Evolutionary conservation across 1,140 invertebrate genomes (phyloP), one percentile per base, ranked within the genome.

Genomic region (Musca vetustissima): DNA sequence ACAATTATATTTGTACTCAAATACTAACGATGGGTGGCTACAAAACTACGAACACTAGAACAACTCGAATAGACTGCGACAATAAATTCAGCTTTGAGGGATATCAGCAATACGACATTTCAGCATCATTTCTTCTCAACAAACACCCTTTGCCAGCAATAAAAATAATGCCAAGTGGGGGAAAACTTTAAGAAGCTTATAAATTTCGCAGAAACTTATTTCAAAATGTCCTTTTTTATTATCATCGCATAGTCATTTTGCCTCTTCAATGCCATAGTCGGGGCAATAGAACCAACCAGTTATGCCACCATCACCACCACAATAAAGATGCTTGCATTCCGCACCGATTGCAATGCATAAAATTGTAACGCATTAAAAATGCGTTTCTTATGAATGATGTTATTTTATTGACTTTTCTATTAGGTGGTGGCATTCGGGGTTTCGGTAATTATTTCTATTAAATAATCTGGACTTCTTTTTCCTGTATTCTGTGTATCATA

Each of bases 171-270:
- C 36, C 6, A 43, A 6, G n/a, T n/a, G n/a, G n/a, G 36, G 36
- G 36, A 43, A 55, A 55, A 24, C 53, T 57, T 57, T 57, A 57
- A 57, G 53, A 57, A 57, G 53, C 53, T 57, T 57, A 57, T 57
- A 57, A 57, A 57, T 57, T 28, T 43, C 28, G 15, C 53, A 28
- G 24, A 15, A 28, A 25, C 8, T 25, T 22, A 2, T 28, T 32
- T 57, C 14, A 25, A 24, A n/a, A 15, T 50, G 49, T 14, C 21
- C 14, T 24, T 57, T 28, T n/a, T n/a, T n/a, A n/a, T n/a, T 28
- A 15, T 28, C 15, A 57, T 57, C 22, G 24, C 25, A 28, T 24
- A 28, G 15, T 28, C n/a, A 4, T 57, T 28, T 57, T 22, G 22
- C 4, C 19, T 14, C 24, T 57, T n/a, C 15, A 57, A n/a, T 57